Conservation (phyloP, 2,888 invertebrate genomes). For the Omphaloscelis lunosa region DNA sequence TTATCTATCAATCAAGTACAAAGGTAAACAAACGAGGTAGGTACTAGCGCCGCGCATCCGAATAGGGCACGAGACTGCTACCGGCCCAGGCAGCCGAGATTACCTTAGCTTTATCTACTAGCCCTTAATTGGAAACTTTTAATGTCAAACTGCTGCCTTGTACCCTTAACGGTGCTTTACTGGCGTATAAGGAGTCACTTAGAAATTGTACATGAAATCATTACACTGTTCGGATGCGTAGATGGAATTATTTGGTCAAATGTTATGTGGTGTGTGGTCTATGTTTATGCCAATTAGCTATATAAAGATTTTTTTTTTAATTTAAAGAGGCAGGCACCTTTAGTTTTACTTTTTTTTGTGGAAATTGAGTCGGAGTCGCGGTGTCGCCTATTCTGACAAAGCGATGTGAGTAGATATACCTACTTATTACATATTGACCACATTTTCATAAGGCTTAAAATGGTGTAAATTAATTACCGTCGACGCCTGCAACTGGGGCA, state of each 20-base stretch:
- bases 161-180: conserved; percentile 60
- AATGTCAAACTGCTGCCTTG: conserved; percentile 69
- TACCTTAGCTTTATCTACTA: conserved; percentile 68
- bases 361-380: not conserved
- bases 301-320: conserved; percentile 13
- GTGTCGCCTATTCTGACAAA: not conserved
- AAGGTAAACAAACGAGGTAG: conserved; percentile 60
- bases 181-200: conserved; percentile 62
- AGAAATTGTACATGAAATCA: conserved; percentile 64
- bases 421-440: not conserved
- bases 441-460: not conserved
- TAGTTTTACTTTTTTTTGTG: not conserved
- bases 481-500: too few species aligned
- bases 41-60: conserved; percentile 62
- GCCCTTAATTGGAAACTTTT: conserved; percentile 75
- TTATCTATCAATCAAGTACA: conserved; percentile 72
- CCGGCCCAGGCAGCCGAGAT: conserved; percentile 50
- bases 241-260: conserved; percentile 59
- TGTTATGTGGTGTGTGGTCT: conserved; percentile 44
- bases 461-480: not conserved
- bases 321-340: not conserved
- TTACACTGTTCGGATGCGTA: conserved; percentile 56
- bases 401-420: not conserved
- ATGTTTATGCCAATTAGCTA: conserved; percentile 39
- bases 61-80: conserved; percentile 68